These are phyloP conservation scores for Gracilinanus agilis DNA, from an alignment of 2,113 vertebrate genomes.

Conservation along the genomic window DNA sequence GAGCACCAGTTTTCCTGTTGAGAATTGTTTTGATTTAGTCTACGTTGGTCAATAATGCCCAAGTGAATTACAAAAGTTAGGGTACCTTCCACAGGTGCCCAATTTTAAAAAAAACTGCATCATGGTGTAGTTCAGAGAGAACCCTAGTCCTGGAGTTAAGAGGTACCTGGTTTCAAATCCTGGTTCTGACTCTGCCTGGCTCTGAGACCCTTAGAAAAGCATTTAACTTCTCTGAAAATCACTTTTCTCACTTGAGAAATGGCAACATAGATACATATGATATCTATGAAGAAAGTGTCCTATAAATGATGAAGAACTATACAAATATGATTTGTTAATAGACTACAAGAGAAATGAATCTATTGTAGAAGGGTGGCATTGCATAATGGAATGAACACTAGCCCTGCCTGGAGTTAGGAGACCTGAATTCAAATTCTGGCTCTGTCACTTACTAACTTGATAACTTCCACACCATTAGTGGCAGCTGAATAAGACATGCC, in stretches of 20 bases:
- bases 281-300: background rate
- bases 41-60: background rate
- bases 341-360: background rate
- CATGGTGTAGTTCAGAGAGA: background rate
- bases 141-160: background rate
- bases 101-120: constrained; percentile 28
- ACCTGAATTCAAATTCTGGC: background rate
- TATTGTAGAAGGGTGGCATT: background rate
- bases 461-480: background rate
- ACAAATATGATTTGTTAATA: background rate
- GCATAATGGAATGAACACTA: background rate
- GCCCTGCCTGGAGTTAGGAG: background rate
- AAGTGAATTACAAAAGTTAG: background rate
- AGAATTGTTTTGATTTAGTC: background rate
- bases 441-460: background rate
- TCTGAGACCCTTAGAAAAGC: background rate
- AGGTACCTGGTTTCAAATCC: background rate
- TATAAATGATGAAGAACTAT: background rate
- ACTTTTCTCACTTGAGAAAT: constrained; percentile 7
- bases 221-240: background rate
- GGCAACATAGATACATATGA: background rate
- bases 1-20: background rate
- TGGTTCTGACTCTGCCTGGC: background rate
- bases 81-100: background rate
- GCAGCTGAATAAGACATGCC: background rate